Percentiles rank a stretch among this genome's conserved stretches.
Evolutionary conservation across 2,113 vertebrate genomes (phyloP).

Genomic region (Corydoras maculifer): DNA sequence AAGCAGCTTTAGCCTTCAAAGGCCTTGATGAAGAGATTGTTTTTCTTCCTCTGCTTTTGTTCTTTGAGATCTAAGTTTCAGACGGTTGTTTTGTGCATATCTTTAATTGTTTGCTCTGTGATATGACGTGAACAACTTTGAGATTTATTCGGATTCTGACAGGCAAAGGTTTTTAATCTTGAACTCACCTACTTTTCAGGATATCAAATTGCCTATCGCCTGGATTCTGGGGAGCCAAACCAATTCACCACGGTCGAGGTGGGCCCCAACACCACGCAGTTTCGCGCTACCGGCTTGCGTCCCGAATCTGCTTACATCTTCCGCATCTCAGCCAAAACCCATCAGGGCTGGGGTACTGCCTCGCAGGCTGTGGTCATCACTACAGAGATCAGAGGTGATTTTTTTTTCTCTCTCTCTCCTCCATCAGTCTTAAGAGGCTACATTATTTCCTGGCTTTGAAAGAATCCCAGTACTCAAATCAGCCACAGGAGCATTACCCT

Average conservation of each 20-base stretch:
- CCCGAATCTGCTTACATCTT: constrained; percentile 84
- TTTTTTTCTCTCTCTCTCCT: background rate
- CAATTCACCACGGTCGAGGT: constrained; percentile 89
- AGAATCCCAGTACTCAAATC: constrained; percentile 8
- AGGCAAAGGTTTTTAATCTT: background rate
- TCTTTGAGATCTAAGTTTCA: constrained; percentile 15
- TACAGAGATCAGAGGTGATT: constrained; percentile 86
- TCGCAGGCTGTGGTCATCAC: constrained; percentile 88
- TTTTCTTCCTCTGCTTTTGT: constrained; percentile 21
- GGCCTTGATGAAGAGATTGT: constrained; percentile 12
- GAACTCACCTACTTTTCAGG: constrained; percentile 57
- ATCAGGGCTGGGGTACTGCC: constrained; percentile 86
- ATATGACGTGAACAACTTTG: constrained; percentile 1
- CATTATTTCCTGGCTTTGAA: constrained; percentile 19
- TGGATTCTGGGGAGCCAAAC: constrained; percentile 78
- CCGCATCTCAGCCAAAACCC: constrained; percentile 79
- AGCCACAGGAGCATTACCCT: constrained; percentile 7
- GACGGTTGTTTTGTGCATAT: constrained; percentile 12
- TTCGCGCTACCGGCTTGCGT: constrained; percentile 78
- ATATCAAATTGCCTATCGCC: constrained; percentile 88
- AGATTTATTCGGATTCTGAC: constrained; percentile 1
- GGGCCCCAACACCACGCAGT: constrained; percentile 81
- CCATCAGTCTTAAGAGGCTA: constrained; percentile 22
- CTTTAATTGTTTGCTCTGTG: constrained; percentile 14
- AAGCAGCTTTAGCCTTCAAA: constrained; percentile 15